Evolutionary conservation across 2,113 vertebrate genomes (phyloP), one percentile per base, ranked within the genome.

Genomic region (Engystomops pustulosus): DNA sequence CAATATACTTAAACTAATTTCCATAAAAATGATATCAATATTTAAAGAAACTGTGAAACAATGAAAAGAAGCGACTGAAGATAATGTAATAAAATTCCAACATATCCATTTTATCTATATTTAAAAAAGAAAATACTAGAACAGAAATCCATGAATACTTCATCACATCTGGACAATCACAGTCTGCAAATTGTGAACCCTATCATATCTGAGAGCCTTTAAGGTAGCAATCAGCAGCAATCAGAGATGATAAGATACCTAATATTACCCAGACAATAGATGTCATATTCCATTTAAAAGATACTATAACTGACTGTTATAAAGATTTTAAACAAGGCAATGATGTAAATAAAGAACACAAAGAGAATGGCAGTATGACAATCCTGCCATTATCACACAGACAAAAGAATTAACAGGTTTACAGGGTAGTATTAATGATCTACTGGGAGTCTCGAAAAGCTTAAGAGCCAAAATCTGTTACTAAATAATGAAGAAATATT

Each of bases 201-300:
- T 75, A 32, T 75, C 25, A 14, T 25, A 71, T 38, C 20, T 49
- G 44, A 74, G 18, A 47, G 14, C n/a, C 12, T 74, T 17, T 44
- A 49, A 74, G 45, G 25, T 34, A 34, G 25, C 71, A 75, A 51
- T 75, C 45, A 75, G 45, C 25, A 11, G 71, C 27, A 75, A 75
- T 75, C 71, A 75, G 11, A 74, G 6, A 45, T 32, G 44, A 75
- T 32, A 51, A 11, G 6, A 49, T 34, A 74, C 20, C 71, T 47
- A 49, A 30, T 75, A 75, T 75, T 30, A 20, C 5, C 27, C 71
- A 75, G 44, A 32, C 8, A 75, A 74, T 75, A 25, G 70, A 74
- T 74, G 44, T 8, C 1, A 49, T 47, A 25, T 27, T 44, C 12
- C 15, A 27, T 74, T 74, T 27, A 18, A 75, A 51, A 49, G 25